Conservation (phyloP, 2,888 invertebrate species). For the Leptopilina drosophilae region DNA sequence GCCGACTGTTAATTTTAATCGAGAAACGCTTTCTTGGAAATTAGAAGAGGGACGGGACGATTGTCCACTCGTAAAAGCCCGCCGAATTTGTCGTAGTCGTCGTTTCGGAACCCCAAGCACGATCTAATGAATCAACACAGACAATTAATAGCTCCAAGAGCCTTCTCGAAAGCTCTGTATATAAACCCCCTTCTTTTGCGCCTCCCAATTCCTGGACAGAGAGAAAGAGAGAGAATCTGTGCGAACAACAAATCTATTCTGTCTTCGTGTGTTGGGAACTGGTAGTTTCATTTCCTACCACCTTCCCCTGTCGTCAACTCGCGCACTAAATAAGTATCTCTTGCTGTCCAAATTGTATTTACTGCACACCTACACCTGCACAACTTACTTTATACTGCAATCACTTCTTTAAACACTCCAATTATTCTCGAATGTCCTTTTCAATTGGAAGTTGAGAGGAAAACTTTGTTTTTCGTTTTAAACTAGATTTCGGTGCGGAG, state of each 20-base stretch:
- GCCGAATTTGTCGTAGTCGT: conserved; percentile 50
- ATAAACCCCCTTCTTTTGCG: conserved; percentile 51
- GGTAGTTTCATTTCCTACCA: conserved; percentile 51
- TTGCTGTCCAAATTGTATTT: conserved; percentile 19
- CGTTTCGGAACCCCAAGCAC: conserved; percentile 70
- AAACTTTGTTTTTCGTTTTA: too few relatives aligned
- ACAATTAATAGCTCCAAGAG: conserved; percentile 74
- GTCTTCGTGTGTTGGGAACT: conserved; percentile 56
- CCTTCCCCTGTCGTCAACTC: conserved; percentile 47
- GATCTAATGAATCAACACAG: conserved; percentile 76
- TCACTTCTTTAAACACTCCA: conserved; percentile 5
- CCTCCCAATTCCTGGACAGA: conserved; percentile 47
- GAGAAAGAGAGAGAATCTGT: conserved; percentile 59
- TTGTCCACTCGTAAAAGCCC: conserved; percentile 35
- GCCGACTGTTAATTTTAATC: conserved; percentile 71
- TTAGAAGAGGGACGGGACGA: conserved; percentile 62
- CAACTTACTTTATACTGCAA: not conserved
- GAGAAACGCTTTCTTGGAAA: conserved; percentile 70
- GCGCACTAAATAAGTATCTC: conserved; percentile 47
- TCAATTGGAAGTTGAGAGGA: not conserved
- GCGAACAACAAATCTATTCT: conserved; percentile 71
- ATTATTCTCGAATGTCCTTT: not conserved
- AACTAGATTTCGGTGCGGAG: too few relatives aligned
- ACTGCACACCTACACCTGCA: conserved; percentile 8
- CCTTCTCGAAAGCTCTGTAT: conserved; percentile 68